Evolutionary conservation across 2,888 invertebrate species (phyloP), one percentile per base, ranked within the genome.

Genomic region (Poecilobothrus nobilitatus): DNA sequence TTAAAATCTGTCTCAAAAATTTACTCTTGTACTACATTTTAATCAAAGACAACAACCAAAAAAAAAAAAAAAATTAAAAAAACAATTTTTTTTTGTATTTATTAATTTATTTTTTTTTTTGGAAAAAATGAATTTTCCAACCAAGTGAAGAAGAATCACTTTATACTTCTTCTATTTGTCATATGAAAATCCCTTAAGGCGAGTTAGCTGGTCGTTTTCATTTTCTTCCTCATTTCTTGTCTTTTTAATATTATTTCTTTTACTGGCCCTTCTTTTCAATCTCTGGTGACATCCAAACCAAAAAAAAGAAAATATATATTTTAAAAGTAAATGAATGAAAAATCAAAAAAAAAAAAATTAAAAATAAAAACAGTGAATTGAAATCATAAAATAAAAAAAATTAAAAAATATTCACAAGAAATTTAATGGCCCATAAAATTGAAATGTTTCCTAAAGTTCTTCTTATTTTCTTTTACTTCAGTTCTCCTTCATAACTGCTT

Each of bases 391-490:
- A 37, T 37, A 37, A 37, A 37, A 41, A 41, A 53, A 53, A 53
- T 53, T 53, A 41, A 41, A 53, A 53, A 53, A 15, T 53, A 53
- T 53, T 53, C 53, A 53, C n/a, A 53, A 15, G 53, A 53, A 53
- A 53, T 53, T 53, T 53, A 53, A 53, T 53, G 53, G 53, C 2
- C 53, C 53, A 53, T 53, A 53, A 53, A 53, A 53, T 53, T 53
- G 53, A n/a, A 53, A 53, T 53, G 53, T 53, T 53, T 53, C 18
- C n/a, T 18, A 9, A 37, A 2, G 34, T 44, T 15, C 12, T n/a
- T 53, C 18, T 53, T 53, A 18, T 53, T 53, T 53, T 53, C 18
- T 53, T 53, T 18, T 53, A 5, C 53, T 53, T 15, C 53, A 37
- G 12, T 12, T 8, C 9, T 37, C 4, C 2, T 37, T 15, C 53